Evolutionary conservation across 2,888 invertebrate genomes (phyloP).

Genomic region (Erebia aethiops): DNA sequence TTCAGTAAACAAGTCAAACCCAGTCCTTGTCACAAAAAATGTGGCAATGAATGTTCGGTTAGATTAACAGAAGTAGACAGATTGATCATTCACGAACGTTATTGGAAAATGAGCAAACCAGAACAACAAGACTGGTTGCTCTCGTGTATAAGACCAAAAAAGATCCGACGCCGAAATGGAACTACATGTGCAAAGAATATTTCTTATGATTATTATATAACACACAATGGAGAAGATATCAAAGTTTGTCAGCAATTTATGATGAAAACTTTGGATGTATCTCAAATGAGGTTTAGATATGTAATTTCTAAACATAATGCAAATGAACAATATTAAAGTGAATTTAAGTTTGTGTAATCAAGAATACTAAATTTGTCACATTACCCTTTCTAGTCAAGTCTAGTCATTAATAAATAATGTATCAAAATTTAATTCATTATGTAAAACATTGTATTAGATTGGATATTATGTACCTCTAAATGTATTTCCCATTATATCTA

Average conservation of each 20-base stretch:
- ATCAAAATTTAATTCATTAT: not conserved
- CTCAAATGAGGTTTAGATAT: constrained; percentile 25
- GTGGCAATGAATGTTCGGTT: constrained; percentile 11
- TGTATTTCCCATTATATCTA: not conserved
- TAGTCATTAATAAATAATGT: constrained; percentile 5
- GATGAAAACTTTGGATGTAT: constrained; percentile 25
- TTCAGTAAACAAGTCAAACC: constrained; percentile 18
- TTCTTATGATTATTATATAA: constrained; percentile 17
- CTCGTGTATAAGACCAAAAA: constrained; percentile 17
- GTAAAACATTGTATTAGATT: not conserved
- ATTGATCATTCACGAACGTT: constrained; percentile 13
- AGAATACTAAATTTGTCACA: constrained; percentile 1
- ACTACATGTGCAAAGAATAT: constrained; percentile 5
- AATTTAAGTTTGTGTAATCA: not conserved
- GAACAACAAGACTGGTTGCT: constrained; percentile 18
- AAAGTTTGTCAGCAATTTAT: constrained; percentile 26
- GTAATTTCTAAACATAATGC: constrained; percentile 9
- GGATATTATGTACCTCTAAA: not conserved
- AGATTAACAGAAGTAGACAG: constrained; percentile 19
- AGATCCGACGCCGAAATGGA: constrained; percentile 16
- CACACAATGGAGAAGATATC: constrained; percentile 8
- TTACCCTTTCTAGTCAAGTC: constrained; percentile 5
- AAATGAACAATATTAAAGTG: not conserved
- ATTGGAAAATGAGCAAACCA: constrained; percentile 21
- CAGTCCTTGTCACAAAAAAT: constrained; percentile 21